Conservation (phyloP, 2,888 invertebrate species). For the Dimorphilus gyrociliatus region DNA sequence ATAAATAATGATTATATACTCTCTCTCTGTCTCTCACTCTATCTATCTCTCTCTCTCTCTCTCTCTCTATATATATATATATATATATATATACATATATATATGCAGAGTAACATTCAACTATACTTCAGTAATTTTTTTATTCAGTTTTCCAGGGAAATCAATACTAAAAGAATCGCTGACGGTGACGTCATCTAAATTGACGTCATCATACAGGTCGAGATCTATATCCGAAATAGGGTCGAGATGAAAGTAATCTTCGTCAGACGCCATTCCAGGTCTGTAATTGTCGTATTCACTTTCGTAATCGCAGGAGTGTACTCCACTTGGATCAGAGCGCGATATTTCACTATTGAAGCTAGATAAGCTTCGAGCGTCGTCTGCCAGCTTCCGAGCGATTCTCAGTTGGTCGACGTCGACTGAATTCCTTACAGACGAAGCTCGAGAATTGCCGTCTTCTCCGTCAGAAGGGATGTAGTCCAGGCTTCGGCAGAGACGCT, state of each 20-base stretch:
- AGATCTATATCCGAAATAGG: slow-evolving; percentile 35
- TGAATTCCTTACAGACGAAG: slow-evolving; percentile 3
- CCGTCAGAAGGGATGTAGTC: slow-evolving; percentile 33
- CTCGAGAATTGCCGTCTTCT: slow-evolving; percentile 17
- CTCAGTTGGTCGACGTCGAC: too few relatives aligned
- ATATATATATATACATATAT: too few relatives aligned
- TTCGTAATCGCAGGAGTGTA: slow-evolving; percentile 55
- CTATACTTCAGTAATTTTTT: too few relatives aligned
- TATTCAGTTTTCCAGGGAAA: too few relatives aligned
- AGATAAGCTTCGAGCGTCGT: slow-evolving; percentile 31
- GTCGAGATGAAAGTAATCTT: slow-evolving; percentile 35
- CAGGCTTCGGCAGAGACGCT: slow-evolving; percentile 27
- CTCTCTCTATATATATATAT: too few relatives aligned
- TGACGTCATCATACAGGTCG: slow-evolving; percentile 32
- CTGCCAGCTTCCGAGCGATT: too few relatives aligned
- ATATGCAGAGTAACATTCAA: too few relatives aligned
- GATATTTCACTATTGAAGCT: slow-evolving; percentile 34
- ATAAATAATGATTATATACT: too few relatives aligned
- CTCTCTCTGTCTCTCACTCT: too few relatives aligned
- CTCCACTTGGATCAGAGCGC: slow-evolving; percentile 26
- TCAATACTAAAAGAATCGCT: slow-evolving; percentile 32
- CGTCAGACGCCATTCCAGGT: slow-evolving; percentile 39
- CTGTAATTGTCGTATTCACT: slow-evolving; percentile 53
- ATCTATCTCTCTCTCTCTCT: too few relatives aligned
- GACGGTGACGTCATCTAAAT: slow-evolving; percentile 31